Evolutionary conservation across 1,140 invertebrate genomes (phyloP).

Genomic region (Zophobas morio): DNA sequence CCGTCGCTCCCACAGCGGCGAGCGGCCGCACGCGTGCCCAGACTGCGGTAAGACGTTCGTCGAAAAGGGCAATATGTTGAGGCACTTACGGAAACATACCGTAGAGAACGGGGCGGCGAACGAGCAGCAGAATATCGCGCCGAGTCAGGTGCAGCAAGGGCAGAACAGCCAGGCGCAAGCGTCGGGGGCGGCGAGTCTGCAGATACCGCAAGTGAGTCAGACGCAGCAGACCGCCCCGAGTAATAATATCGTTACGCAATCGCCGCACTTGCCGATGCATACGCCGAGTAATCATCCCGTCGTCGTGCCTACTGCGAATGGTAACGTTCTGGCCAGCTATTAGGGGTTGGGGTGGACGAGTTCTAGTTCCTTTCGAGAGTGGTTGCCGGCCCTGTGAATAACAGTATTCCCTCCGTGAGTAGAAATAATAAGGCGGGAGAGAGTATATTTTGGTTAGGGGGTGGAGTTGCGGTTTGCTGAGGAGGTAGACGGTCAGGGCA

Average conservation of each 20-base stretch:
- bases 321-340: constrained; percentile 65
- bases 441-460: not conserved
- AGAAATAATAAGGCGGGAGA: constrained; percentile 4
- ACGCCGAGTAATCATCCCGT: constrained; percentile 61
- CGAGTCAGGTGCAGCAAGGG: constrained; percentile 53
- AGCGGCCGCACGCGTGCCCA: constrained; percentile 83
- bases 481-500: too few relatives aligned
- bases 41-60: constrained; percentile 86
- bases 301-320: constrained; percentile 65
- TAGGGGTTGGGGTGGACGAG: constrained; percentile 43
- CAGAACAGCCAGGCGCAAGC: constrained; percentile 50
- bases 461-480: too few relatives aligned
- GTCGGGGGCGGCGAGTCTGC: constrained; percentile 50
- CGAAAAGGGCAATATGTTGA: constrained; percentile 82
- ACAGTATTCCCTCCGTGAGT: constrained; percentile 34
- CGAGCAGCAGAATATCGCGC: constrained; percentile 5
- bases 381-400: constrained; percentile 6
- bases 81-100: constrained; percentile 73
- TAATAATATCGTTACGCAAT: constrained; percentile 58
- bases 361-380: not conserved
- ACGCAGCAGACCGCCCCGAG: constrained; percentile 48
- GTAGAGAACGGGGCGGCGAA: constrained; percentile 61
- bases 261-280: constrained; percentile 62
- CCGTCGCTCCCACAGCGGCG: constrained; percentile 89
- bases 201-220: constrained; percentile 60